Conservation (phyloP, 1,140 invertebrate species). For the Ceratina calcarata region DNA sequence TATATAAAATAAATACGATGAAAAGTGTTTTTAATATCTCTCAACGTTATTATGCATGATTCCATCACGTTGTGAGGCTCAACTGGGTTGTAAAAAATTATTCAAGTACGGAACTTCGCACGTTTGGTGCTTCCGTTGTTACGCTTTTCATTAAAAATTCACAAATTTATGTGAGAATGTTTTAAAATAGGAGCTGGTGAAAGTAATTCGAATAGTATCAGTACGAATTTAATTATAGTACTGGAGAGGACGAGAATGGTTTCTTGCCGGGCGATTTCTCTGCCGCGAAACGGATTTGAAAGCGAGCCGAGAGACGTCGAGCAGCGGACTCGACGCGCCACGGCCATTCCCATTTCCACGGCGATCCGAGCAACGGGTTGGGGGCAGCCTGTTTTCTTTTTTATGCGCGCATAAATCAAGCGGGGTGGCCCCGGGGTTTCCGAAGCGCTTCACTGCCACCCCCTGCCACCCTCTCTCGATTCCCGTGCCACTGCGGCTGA, state of each 20-base stretch:
- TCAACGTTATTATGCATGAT: no score
- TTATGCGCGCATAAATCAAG: slow-evolving; percentile 65
- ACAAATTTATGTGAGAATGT: no score
- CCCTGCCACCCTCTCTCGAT: slow-evolving; percentile 22
- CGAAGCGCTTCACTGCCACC: slow-evolving; percentile 26
- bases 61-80: no score
- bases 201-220: no score
- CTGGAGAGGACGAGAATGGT: slow-evolving; percentile 3
- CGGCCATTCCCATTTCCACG: slow-evolving; percentile 60
- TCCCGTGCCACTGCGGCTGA: slow-evolving; percentile 61
- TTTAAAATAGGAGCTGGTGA: no score
- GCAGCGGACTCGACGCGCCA: slow-evolving; percentile 32
- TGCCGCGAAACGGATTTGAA: slow-evolving; percentile 27
- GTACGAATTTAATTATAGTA: neutral
- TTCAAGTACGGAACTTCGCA: no score
- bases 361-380: slow-evolving; percentile 28
- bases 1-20: no score
- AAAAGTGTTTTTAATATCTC: no score
- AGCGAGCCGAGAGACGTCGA: slow-evolving; percentile 31
- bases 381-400: slow-evolving; percentile 58
- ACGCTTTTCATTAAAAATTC: no score
- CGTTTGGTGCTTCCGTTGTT: no score
- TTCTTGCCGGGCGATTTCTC: slow-evolving; percentile 10
- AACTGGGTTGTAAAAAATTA: no score
- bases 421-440: slow-evolving; percentile 34